These are phyloP conservation scores for Phodopus roborovskii DNA, from an alignment of 2,113 vertebrate species.

Conservation along the genomic window DNA sequence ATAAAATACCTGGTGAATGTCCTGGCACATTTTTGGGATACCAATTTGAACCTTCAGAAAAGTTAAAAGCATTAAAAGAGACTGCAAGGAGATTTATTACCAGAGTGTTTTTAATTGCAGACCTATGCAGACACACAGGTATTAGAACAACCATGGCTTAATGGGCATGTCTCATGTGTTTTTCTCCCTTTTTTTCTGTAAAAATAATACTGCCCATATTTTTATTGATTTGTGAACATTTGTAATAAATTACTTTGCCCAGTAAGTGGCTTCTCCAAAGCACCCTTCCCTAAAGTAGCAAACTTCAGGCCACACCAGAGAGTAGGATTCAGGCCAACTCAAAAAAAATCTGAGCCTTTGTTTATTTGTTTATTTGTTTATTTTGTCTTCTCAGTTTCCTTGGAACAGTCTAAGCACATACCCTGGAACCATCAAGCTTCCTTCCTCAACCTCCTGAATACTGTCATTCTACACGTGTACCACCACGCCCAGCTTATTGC, in stretches of 20 bases:
- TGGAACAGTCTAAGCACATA: not conserved
- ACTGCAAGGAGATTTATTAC: slow-evolving; percentile 88
- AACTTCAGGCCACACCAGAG: slow-evolving; percentile 11
- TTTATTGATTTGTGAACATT: slow-evolving; percentile 88
- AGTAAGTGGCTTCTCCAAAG: slow-evolving; percentile 76
- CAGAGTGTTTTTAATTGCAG: slow-evolving; percentile 89
- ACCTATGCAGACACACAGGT: slow-evolving; percentile 85
- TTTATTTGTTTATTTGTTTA: not conserved
- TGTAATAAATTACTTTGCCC: slow-evolving; percentile 84
- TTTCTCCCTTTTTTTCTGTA: slow-evolving; percentile 77
- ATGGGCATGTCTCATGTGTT: slow-evolving; percentile 83
- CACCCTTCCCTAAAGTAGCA: slow-evolving; percentile 79
- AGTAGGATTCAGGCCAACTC: not conserved
- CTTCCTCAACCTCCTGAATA: not conserved
- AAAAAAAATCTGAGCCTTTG: not conserved
- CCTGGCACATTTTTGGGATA: slow-evolving; percentile 91
- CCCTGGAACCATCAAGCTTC: not conserved
- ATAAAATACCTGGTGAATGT: slow-evolving; percentile 89
- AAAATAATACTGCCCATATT: slow-evolving; percentile 88
- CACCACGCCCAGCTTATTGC: not conserved
- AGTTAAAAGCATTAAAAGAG: slow-evolving; percentile 91
- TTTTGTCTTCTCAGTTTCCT: not conserved
- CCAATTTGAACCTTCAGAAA: slow-evolving; percentile 89
- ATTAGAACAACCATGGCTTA: slow-evolving; percentile 85
- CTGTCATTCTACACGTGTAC: not conserved